Evolutionary conservation across 2,888 invertebrate species (phyloP).

Genomic region (Incurvaria masculella): DNA sequence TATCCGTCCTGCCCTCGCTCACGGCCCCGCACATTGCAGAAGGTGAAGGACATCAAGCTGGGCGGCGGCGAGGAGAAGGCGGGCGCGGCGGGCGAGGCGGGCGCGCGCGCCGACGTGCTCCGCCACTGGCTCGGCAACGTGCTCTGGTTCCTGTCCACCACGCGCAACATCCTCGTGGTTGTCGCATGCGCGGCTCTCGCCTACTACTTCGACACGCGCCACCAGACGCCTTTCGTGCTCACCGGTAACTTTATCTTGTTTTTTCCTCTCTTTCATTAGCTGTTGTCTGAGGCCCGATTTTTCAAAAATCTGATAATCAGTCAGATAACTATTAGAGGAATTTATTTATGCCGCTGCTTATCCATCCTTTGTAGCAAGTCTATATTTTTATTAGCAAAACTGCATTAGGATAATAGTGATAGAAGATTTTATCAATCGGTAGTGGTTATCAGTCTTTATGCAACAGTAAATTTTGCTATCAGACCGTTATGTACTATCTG

Average conservation of each 20-base stretch:
- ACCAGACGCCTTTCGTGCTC: slow-evolving; percentile 61
- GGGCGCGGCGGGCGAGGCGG: slow-evolving; percentile 28
- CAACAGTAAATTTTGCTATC: too few relatives aligned
- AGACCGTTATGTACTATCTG: too few relatives aligned
- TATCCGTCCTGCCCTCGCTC: too few relatives aligned
- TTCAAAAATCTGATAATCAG: too few relatives aligned
- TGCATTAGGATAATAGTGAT: too few relatives aligned
- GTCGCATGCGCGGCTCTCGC: slow-evolving; percentile 64
- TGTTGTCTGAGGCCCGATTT: neutral
- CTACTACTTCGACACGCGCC: slow-evolving; percentile 60
- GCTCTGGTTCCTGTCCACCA: slow-evolving; percentile 71
- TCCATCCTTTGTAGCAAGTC: too few relatives aligned
- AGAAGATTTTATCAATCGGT: too few relatives aligned
- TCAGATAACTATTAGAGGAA: too few relatives aligned
- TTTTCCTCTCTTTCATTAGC: neutral
- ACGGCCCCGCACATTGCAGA: slow-evolving; percentile 53
- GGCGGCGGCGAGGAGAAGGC: slow-evolving; percentile 19
- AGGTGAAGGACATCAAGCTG: slow-evolving; percentile 65
- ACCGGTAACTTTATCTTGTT: slow-evolving; percentile 52
- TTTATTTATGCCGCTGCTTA: too few relatives aligned
- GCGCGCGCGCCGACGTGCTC: slow-evolving; percentile 15
- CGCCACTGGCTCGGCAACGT: slow-evolving; percentile 51
- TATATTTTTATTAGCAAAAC: too few relatives aligned
- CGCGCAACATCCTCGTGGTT: slow-evolving; percentile 74
- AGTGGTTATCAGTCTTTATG: too few relatives aligned